Percentiles rank a stretch among this genome's conserved stretches.
Evolutionary conservation across 2,797 vertebrate species (phyloP).

Genomic region (Lemur catta): DNA sequence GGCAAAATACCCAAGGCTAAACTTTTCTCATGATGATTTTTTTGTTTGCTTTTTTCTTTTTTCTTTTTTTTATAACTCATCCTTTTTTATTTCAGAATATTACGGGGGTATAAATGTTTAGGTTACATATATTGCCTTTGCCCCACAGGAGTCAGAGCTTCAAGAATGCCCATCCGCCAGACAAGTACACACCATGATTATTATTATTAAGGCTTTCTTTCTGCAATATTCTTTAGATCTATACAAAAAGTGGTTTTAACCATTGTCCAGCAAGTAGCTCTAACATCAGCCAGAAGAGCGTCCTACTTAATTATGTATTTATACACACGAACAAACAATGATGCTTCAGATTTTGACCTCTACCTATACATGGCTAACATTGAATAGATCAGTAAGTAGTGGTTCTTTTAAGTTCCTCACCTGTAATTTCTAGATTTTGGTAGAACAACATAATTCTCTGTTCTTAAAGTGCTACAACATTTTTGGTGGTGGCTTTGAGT

Average conservation of each 20-base stretch:
- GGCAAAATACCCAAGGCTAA: neutral
- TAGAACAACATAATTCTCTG: neutral
- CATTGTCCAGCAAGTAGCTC: neutral
- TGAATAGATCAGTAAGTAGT: neutral
- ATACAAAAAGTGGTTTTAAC: neutral
- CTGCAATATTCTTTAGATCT: neutral
- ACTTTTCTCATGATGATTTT: neutral
- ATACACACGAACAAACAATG: neutral
- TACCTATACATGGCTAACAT: neutral
- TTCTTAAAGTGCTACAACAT: neutral
- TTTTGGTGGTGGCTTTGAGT: neutral
- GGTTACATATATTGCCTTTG: too few species aligned
- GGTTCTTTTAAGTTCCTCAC: neutral
- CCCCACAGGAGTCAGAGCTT: too few species aligned
- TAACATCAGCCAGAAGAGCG: neutral
- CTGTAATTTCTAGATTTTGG: neutral
- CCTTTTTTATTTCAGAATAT: too few species aligned
- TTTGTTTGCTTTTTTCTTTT: too few species aligned
- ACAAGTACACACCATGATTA: too few species aligned
- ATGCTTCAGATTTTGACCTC: neutral
- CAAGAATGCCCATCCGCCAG: too few species aligned
- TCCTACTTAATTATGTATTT: neutral
- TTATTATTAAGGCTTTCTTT: neutral
- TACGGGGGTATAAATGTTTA: too few species aligned
- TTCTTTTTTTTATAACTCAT: too few species aligned